Evolutionary conservation across 2,888 invertebrate species (phyloP), one percentile per base, ranked within the genome.

Genomic region (Thelaira solivaga): DNA sequence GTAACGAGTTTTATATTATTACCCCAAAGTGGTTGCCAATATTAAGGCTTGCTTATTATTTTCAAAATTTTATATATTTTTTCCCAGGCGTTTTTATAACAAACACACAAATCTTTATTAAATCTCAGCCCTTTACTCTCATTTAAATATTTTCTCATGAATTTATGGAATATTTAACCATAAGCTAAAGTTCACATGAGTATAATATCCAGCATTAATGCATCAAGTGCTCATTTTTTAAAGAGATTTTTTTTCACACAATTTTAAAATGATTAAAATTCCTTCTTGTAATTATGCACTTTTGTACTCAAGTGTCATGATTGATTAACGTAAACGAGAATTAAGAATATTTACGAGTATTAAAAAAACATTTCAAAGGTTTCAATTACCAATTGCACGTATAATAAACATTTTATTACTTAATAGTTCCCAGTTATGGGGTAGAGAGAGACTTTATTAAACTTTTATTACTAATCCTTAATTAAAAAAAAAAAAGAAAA

Each of bases 311-410:
- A 45, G 43, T 62, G 45, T 26, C 26, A 26, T 31, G 49, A 45
- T 53, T 61, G 34, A 61, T 61, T 43, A 53, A 16, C 6, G 11
- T 24, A 5, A 20, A 26, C 43, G 45, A n/a, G 41, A 11, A 6
- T 45, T 43, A 20, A 16, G 11, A 53, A 53, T 8, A 36, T 55
- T 55, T 61, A n/a, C n/a, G n/a, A n/a, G n/a, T n/a, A n/a, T n/a
- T n/a, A n/a, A n/a, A n/a, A n/a, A n/a, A n/a, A n/a, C n/a, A n/a
- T n/a, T n/a, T n/a, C n/a, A 39, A 55, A 45, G 55, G 62, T 64
- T 64, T 64, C 62, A 62, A 72, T 72, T 72, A 72, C 72, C 36
- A 36, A 62, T 45, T 72, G n/a, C n/a, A n/a, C n/a, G n/a, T n/a
- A 72, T 16, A 1, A 36, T 16, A 11, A 18, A 53, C 26, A 26